A percentile compares a stretch with the other conserved stretches of the same genome.
Conservation (phyloP, 2,888 invertebrate species). For the Anagyrus pseudococci region DNA sequence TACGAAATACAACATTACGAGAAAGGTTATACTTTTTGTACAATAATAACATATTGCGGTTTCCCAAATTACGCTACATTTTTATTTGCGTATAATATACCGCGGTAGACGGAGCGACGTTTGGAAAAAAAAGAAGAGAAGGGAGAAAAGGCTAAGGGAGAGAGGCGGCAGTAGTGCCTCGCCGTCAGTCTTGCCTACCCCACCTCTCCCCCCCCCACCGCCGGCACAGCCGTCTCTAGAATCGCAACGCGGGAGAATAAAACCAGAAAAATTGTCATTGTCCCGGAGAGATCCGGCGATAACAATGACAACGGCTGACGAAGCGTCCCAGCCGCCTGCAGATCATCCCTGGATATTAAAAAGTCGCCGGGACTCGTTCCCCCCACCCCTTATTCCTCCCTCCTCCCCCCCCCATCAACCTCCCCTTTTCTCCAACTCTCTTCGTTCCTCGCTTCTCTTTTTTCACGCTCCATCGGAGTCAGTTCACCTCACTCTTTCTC, state of each 20-base stretch:
- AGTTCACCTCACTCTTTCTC: slow-evolving; percentile 1
- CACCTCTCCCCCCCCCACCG: no score
- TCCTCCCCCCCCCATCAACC: slow-evolving; percentile 7
- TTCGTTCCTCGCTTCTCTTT: slow-evolving; percentile 14
- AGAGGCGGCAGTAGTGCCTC: neutral
- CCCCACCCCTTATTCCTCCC: slow-evolving; percentile 5
- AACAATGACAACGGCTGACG: slow-evolving; percentile 62
- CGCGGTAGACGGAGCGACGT: slow-evolving; percentile 40
- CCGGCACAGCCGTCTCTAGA: neutral
- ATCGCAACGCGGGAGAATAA: slow-evolving; percentile 55
- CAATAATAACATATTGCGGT: no score
- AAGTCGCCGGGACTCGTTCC: slow-evolving; percentile 50
- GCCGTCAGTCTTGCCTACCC: no score
- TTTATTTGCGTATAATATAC: no score
- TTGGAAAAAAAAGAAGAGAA: slow-evolving; percentile 5
- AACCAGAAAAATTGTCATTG: slow-evolving; percentile 62
- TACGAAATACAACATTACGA: no score
- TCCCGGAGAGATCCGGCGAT: slow-evolving; percentile 60
- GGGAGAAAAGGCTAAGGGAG: slow-evolving; percentile 1
- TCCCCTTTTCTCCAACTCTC: slow-evolving; percentile 27
- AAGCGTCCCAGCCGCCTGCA: slow-evolving; percentile 57
- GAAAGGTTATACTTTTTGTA: no score
- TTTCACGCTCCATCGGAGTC: slow-evolving; percentile 31
- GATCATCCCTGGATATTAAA: slow-evolving; percentile 63
- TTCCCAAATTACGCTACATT: no score